A percentile compares a stretch with the other conserved stretches of the same genome.
These are phyloP conservation scores for Parotia lawesii DNA, from an alignment of 2,113 vertebrate species.

Conservation along the genomic window DNA sequence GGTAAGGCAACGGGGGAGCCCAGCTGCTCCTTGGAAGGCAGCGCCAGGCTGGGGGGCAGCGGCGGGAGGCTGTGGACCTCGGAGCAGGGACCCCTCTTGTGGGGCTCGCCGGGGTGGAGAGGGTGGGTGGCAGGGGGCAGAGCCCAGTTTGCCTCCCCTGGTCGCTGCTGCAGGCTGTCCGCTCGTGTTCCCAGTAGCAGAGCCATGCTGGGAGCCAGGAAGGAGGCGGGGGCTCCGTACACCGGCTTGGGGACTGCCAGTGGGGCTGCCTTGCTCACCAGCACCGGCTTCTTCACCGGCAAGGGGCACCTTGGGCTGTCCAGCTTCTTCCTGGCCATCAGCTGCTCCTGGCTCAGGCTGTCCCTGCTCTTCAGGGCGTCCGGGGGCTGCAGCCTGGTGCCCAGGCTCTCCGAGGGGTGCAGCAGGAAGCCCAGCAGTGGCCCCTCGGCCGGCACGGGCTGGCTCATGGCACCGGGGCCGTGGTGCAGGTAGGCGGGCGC, in stretches of 20 bases:
- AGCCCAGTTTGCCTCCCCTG: conserved; percentile 72
- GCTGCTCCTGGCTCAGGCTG: conserved; percentile 21
- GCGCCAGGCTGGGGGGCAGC: conserved; percentile 26
- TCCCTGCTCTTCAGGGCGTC: conserved; percentile 44
- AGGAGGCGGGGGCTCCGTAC: conserved; percentile 78
- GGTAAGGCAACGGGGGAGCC: background rate
- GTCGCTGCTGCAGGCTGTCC: conserved; percentile 55
- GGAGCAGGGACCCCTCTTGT: conserved; percentile 34
- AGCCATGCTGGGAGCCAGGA: conserved; percentile 61
- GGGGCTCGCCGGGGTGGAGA: background rate
- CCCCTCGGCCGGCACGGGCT: conserved; percentile 54
- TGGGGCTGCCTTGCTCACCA: conserved; percentile 39
- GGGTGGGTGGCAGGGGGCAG: background rate
- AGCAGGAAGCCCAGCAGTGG: conserved; percentile 52
- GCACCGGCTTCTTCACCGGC: background rate
- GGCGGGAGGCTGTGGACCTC: conserved; percentile 47
- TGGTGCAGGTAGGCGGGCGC: conserved; percentile 45
- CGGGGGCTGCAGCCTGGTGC: background rate
- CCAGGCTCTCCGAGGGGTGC: conserved; percentile 45
- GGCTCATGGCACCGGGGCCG: background rate
- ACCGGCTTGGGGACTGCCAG: conserved; percentile 83
- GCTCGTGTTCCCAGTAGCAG: conserved; percentile 55
- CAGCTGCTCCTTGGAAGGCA: conserved; percentile 58
- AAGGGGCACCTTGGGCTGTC: conserved; percentile 55
- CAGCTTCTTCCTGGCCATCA: conserved; percentile 63